Base-by-base conservation (phyloP, 2,113 vertebrate species). In the Antigone vipio region DNA sequence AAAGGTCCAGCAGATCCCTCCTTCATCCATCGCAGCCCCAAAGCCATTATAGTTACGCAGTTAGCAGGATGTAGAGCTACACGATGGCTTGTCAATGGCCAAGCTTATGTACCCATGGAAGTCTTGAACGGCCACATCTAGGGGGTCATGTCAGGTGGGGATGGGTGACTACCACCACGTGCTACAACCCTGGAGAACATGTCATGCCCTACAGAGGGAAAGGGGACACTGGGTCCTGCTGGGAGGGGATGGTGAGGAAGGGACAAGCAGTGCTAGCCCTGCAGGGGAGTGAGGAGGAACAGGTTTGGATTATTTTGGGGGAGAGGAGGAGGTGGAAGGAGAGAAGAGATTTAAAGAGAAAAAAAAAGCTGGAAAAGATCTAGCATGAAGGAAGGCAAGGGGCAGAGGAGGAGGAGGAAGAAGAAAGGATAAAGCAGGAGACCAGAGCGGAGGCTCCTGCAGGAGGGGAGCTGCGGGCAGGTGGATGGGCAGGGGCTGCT, bases 51-150 rank as follows among this genome's bases (percentile, higher is more conserved):
- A 52, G 49, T 29, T 7, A 6, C 32, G 32, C 24, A 26, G 16
- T 8, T 5, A 45, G 42, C 8, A 22, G 59, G 38, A 35, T 30
- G 32, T 3, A 55, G 38, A 84, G 29, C 64, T 81, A 22, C 32
- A n/a, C 2, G 0, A 29, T 30, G 12, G 20, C 53, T 45, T 85
- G 8, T 22, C 40, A 55, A 2, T 6, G 1, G 15, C 12, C 10
- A 4, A 21, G 63, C 8, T 32, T 34, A 49, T 6, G 7, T 24
- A 27, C 29, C 10, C 4, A 5, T 12, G 22, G 34, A 49, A 66
- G 56, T 40, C 27, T 49, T 55, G 26, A 85, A 49, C 2, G 0
- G 42, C 53, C 64, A 55, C 15, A 27, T 5, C 42, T 85, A n/a
- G 38, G 23, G 29, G 24, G 15, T 71, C 19, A 2, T 4, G 4